These are phyloP conservation scores for Nemurella pictetii DNA, from an alignment of 2,888 invertebrate genomes.

Conservation along the genomic window DNA sequence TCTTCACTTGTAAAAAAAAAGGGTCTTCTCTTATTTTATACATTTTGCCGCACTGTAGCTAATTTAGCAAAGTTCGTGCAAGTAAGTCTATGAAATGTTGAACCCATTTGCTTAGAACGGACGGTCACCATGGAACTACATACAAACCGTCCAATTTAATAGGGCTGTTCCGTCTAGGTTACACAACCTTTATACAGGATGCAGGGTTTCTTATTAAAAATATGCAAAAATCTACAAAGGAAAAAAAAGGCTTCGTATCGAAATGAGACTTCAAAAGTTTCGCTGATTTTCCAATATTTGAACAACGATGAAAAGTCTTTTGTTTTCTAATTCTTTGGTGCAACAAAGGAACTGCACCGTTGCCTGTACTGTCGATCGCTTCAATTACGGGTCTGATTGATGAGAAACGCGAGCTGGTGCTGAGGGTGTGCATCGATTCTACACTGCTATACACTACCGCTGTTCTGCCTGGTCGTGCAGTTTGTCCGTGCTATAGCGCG, in stretches of 20 bases:
- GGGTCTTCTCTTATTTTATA: neutral
- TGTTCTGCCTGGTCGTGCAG: neutral
- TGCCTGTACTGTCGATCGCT: neutral
- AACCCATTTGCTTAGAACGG: too few relatives aligned
- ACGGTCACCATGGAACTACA: too few relatives aligned
- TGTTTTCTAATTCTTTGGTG: neutral
- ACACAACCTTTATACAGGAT: too few relatives aligned
- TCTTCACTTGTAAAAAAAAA: neutral
- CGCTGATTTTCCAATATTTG: neutral
- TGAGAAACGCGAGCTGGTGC: neutral
- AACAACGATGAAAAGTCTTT: neutral
- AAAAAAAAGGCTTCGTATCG: neutral
- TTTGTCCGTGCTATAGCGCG: neutral
- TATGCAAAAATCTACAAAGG: neutral
- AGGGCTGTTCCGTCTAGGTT: too few relatives aligned
- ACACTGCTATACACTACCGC: neutral
- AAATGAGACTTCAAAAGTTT: neutral
- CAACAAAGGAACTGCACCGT: neutral
- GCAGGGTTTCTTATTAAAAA: neutral
- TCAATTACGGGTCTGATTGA: neutral
- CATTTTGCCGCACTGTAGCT: neutral
- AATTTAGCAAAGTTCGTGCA: neutral
- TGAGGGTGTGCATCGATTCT: neutral
- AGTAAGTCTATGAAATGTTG: neutral
- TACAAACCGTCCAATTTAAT: too few relatives aligned